Evolutionary conservation across 2,113 vertebrate species (phyloP), one percentile per base, ranked within the genome.

Genomic region (Neofelis nebulosa): DNA sequence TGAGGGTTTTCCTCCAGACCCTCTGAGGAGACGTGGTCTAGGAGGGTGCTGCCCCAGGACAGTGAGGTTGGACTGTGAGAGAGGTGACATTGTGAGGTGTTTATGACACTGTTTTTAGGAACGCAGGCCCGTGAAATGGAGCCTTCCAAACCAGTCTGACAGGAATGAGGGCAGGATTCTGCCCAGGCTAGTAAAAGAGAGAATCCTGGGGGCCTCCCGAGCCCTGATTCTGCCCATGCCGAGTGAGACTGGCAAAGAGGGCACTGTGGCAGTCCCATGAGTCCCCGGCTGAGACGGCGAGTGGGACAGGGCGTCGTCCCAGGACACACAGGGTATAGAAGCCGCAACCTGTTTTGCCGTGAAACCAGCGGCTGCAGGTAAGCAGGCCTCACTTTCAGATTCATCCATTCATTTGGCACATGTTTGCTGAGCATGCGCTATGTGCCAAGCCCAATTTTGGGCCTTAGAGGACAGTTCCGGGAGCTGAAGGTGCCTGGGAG

Each of bases 81-180:
- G 36, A 71, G 52, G 41, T 4, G 76, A 27, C 4, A 6, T 27
- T 27, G 27, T 63, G 15, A 52, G 23, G 55, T 45, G 29, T 65
- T 82, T 13, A 19, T 69, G 82, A n/a, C 0, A 3, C 31, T 71
- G 25, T 68, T 29, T 82, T 94, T 16, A n/a, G 71, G 69, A 73
- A n/a, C 4, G 2, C 27, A 15, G 82, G 45, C 4, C 66, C 0
- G 0, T 55, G 61, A 19, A 48, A 14, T 33, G 41, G 85, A 97
- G 84, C 61, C 78, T 89, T 74, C 74, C 76, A 78, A 93, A 83
- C 96, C 81, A 57, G 94, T 94, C 66, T 21, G n/a, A 50, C 76
- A 31, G 86, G 94, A 68, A 61, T 48, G 68, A 87, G 9, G 61
- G 38, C 82, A 57, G 81, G 68, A 55, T 92, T 94, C 84, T 45